Evolutionary conservation across 2,797 vertebrate genomes (phyloP).

Genomic region (Myotis myotis): DNA sequence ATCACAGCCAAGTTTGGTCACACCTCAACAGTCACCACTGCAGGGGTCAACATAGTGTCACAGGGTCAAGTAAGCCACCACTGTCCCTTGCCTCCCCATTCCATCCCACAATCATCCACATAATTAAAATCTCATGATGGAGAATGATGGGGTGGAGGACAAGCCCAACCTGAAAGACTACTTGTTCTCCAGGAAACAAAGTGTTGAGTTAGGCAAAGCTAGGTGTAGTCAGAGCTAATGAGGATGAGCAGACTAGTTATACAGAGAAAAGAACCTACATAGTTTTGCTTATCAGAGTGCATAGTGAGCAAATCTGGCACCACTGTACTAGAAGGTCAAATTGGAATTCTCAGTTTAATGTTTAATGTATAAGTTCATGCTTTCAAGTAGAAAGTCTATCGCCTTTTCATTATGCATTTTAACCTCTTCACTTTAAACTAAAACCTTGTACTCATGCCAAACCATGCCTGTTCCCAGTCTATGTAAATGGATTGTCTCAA

Average conservation of each 20-base stretch:
- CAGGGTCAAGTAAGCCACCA: not conserved
- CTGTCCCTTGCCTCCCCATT: not conserved
- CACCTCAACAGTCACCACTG: not conserved
- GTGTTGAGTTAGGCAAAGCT: not conserved
- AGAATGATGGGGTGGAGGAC: not conserved
- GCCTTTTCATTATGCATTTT: not conserved
- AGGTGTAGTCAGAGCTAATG: not conserved
- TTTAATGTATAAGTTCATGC: not conserved
- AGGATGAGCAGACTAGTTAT: not conserved
- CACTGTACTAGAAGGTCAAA: not conserved
- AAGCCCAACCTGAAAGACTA: not conserved
- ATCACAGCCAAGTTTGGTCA: not conserved
- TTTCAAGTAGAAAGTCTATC: not conserved
- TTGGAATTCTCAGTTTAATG: conserved; percentile 21
- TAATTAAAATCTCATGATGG: not conserved
- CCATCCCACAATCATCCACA: not conserved
- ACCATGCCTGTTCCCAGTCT: conserved; percentile 5
- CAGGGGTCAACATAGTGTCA: not conserved
- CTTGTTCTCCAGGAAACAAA: not conserved
- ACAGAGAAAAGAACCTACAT: not conserved
- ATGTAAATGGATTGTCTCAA: conserved; percentile 43
- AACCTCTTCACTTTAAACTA: conserved; percentile 49
- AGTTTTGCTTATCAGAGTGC: not conserved
- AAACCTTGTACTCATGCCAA: not conserved
- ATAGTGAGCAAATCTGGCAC: not conserved